Conservation (phyloP, 2,113 vertebrate species). For the Syrrhaptes paradoxus region DNA sequence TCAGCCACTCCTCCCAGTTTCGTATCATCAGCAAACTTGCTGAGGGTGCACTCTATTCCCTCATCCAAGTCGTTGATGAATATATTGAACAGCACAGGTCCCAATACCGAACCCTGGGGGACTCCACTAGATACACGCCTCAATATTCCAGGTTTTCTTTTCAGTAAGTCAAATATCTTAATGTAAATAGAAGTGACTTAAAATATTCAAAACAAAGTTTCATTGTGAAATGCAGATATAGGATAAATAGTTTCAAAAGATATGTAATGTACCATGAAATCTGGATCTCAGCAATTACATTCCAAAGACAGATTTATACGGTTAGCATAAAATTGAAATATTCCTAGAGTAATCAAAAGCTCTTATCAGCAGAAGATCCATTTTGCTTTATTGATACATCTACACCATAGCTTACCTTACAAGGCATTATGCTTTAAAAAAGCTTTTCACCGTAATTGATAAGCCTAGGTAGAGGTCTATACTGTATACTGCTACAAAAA, state of each 20-base stretch:
- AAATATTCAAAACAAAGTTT: not conserved
- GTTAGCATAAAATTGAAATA: not conserved
- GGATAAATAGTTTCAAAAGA: not conserved
- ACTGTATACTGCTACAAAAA: not conserved
- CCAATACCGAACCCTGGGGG: too few species aligned
- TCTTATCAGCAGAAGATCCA: not conserved
- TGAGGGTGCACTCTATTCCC: too few species aligned
- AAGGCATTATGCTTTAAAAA: not conserved
- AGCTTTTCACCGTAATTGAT: not conserved
- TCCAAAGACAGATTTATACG: not conserved
- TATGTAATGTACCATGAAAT: not conserved
- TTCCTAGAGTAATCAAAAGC: not conserved
- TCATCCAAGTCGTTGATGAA: too few species aligned
- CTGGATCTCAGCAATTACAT: not conserved
- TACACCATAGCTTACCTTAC: not conserved
- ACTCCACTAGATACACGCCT: too few species aligned
- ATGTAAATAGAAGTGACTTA: not conserved
- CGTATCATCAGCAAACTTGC: too few species aligned
- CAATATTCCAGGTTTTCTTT: not conserved
- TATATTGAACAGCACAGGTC: too few species aligned
- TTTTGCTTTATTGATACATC: not conserved
- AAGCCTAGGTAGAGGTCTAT: not conserved
- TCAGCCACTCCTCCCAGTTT: too few species aligned
- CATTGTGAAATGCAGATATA: not conserved
- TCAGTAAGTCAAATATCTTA: not conserved